Percentiles rank a stretch among this genome's conserved stretches.
Evolutionary conservation across 2,113 vertebrate genomes (phyloP).

Genomic region (Leucopternis melanops): DNA sequence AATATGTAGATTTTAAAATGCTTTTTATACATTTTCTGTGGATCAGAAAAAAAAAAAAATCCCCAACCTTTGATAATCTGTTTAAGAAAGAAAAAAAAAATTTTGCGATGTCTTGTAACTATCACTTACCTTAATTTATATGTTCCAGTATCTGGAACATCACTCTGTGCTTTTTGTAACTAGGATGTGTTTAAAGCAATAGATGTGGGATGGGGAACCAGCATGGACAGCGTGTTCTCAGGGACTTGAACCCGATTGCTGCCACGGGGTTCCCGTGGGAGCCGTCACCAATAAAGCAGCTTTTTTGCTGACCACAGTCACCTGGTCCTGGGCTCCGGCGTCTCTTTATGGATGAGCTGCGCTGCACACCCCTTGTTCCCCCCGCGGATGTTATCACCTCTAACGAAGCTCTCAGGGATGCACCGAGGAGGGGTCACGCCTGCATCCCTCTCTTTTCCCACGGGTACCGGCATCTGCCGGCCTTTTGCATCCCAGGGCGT

Average conservation of each 20-base stretch:
- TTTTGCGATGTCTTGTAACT: slow-evolving; percentile 64
- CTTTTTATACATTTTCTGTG: slow-evolving; percentile 75
- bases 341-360: slow-evolving; percentile 22
- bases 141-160: slow-evolving; percentile 88
- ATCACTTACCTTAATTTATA: slow-evolving; percentile 77
- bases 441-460: slow-evolving; percentile 19
- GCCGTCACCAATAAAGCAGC: slow-evolving; percentile 83
- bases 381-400: not conserved
- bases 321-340: not conserved
- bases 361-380: not conserved
- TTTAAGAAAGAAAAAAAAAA: slow-evolving; percentile 54
- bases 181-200: slow-evolving; percentile 46
- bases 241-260: slow-evolving; percentile 84
- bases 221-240: slow-evolving; percentile 78
- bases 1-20: slow-evolving; percentile 57
- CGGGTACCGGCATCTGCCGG: not conserved
- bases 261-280: slow-evolving; percentile 74
- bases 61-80: slow-evolving; percentile 58
- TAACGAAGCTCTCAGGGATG: not conserved
- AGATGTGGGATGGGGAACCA: slow-evolving; percentile 30
- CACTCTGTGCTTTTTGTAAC: slow-evolving; percentile 38
- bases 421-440: not conserved
- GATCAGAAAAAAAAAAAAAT: slow-evolving; percentile 71
- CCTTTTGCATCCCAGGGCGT: not conserved
- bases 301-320: slow-evolving; percentile 74